Evolutionary conservation across 2,113 vertebrate genomes (phyloP).

Genomic region (Penelope pileata): DNA sequence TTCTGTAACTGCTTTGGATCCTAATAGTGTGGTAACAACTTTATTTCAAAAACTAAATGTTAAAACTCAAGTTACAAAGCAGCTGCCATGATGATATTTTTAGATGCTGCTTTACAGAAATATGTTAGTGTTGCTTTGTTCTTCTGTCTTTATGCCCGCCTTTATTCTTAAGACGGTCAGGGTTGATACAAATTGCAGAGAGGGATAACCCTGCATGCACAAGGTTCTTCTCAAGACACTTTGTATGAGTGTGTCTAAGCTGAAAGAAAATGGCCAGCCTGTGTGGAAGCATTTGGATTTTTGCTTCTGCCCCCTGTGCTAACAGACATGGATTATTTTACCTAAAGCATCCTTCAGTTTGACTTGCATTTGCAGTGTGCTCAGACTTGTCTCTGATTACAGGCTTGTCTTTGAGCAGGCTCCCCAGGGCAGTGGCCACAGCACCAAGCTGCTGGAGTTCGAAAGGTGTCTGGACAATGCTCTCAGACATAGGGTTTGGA

Average conservation of each 20-base stretch:
- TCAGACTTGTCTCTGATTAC: not conserved
- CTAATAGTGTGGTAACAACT: not conserved
- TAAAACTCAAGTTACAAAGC: not conserved
- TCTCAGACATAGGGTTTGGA: not conserved
- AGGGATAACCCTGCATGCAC: not conserved
- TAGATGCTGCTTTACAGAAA: not conserved
- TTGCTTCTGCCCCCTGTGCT: not conserved
- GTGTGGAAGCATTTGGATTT: not conserved
- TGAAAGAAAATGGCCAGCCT: not conserved
- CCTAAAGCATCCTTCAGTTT: not conserved
- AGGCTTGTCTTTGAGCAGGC: not conserved
- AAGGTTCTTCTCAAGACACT: not conserved
- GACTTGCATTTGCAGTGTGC: not conserved
- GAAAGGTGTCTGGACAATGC: not conserved
- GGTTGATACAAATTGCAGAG: not conserved
- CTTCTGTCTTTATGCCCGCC: not conserved
- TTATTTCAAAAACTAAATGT: not conserved
- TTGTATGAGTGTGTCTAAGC: not conserved
- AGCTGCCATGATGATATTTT: conserved; percentile 7
- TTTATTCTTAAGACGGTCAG: not conserved
- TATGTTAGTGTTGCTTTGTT: rapidly evolving
- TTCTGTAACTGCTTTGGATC: not conserved
- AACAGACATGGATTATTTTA: not conserved
- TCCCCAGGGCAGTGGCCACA: not conserved
- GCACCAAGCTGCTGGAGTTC: not conserved